Evolutionary conservation across 2,888 invertebrate genomes (phyloP).

Genomic region (Phrixothrix hirtus): DNA sequence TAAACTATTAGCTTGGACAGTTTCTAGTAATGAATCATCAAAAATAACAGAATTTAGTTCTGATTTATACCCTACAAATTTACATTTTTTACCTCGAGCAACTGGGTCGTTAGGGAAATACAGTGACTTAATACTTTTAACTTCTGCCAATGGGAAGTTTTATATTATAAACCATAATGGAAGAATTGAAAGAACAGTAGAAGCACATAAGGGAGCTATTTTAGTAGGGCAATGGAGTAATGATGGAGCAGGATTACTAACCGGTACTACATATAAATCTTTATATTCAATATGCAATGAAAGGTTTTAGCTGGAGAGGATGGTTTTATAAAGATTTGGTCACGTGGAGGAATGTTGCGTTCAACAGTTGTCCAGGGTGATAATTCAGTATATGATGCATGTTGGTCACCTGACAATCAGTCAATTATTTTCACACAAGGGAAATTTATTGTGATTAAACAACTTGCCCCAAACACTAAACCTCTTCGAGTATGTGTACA

Average conservation of each 20-base stretch:
- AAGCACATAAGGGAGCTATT: conserved; percentile 91
- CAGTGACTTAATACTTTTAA: conserved; percentile 81
- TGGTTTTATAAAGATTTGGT: conserved; percentile 96
- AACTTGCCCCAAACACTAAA: conserved; percentile 74
- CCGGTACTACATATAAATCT: conserved; percentile 62
- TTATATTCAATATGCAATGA: not conserved
- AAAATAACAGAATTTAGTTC: conserved; percentile 77
- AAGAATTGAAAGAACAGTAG: conserved; percentile 88
- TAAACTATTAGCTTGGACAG: conserved; percentile 85
- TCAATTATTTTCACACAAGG: conserved; percentile 73
- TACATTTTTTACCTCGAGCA: conserved; percentile 84
- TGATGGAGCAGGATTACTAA: conserved; percentile 92
- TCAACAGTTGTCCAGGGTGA: conserved; percentile 84
- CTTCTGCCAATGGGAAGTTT: conserved; percentile 88
- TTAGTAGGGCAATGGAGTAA: conserved; percentile 90
- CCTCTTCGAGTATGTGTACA: conserved; percentile 66
- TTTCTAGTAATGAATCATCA: conserved; percentile 75
- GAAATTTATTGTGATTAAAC: conserved; percentile 68
- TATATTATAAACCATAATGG: conserved; percentile 88
- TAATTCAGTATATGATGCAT: conserved; percentile 79
- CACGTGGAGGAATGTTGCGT: conserved; percentile 89
- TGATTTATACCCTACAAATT: conserved; percentile 85
- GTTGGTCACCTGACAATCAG: conserved; percentile 78
- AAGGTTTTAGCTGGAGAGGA: conserved; percentile 84
- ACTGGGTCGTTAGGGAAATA: conserved; percentile 60